Base-by-base conservation (phyloP, 2,888 invertebrate species). In the Steinernema scapterisci region DNA sequence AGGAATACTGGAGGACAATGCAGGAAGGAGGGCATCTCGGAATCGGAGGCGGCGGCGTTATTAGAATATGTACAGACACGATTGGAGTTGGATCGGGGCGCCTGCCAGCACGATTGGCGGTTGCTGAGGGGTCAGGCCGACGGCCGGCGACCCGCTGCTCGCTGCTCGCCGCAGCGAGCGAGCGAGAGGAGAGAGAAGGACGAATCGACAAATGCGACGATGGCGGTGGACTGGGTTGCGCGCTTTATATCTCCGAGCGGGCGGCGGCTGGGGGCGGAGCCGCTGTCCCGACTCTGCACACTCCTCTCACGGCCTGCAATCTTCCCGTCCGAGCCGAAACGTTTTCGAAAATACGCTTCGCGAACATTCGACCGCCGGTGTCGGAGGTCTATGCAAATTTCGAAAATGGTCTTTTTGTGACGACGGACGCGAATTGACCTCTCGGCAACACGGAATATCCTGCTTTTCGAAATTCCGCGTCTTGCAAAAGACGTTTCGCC, bases 311-410 rank as follows among this genome's bases (percentile, higher is more conserved):
- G 16, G 2, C 48, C 7, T 19, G 19, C 48, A 16, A 2, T 48
- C 48, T 16, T 21, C 54, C 6, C 51, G 11, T 11, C 51, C 11
- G 6, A 21, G 38, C 16, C 16, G 13, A 48, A 48, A 48, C 63
- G 63, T 63, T 63, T 63, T 63, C 63, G 63, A 63, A 63, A 63
- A 63, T 63, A 63, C 48, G 48, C 16, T 63, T 31, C 63, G 63
- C 63, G 63, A 63, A 27, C 63, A 27, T 63, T 54, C 54, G 54
- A 3, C 54, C 16, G 38, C 38, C 38, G 38, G 38, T 9, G 38
- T 38, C 25, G 23, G n/a, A n/a, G n/a, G 9, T 9, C 16, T 63
- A 63, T 63, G 63, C 38, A 31, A 63, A 63, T 63, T 52, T 63
- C 63, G 63, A 63, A 63, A 63, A 63, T 25, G 52, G 52, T 52